phyloP scores from a whole-genome alignment of 2,797 vertebrate genomes.

The Rachycentron canadum region DNA sequence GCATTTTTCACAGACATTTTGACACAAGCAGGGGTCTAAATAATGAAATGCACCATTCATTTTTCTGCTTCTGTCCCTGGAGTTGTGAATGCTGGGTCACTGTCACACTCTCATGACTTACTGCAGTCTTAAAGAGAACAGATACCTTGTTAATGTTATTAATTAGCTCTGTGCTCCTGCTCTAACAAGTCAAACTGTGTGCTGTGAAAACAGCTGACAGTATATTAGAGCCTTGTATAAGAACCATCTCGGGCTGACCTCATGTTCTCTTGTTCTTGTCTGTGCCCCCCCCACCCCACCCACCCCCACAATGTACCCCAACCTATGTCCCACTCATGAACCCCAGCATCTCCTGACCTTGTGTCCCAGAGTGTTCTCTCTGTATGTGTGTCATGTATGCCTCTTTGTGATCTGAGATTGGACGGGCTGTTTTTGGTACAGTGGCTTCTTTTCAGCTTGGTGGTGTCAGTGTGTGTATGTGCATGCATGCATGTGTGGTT shows the following conservation, averaged over 20 bases:
- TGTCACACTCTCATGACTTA: not conserved
- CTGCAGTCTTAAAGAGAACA: no score
- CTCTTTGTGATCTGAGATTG: slow-evolving; percentile 52
- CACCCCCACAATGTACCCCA: not conserved
- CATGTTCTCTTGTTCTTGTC: slow-evolving; percentile 40
- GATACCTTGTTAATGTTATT: not conserved
- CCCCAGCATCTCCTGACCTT: slow-evolving; percentile 66
- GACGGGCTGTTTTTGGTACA: slow-evolving; percentile 52
- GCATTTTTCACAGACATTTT: not conserved
- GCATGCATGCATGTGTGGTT: slow-evolving; percentile 5
- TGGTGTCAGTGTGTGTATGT: slow-evolving; percentile 14
- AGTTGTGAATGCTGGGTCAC: not conserved
- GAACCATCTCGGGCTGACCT: slow-evolving; percentile 38
- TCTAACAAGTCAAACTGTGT: not conserved
- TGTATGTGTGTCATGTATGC: slow-evolving; percentile 47
- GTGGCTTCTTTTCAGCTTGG: slow-evolving; percentile 33
- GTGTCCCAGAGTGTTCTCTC: slow-evolving; percentile 60
- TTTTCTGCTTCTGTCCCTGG: no score
- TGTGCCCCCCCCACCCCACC: not conserved
- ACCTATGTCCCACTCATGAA: slow-evolving; percentile 61
- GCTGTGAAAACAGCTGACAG: not conserved
- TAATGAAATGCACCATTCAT: not conserved
- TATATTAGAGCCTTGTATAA: slow-evolving; percentile 26
- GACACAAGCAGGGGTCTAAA: slow-evolving; percentile 1
- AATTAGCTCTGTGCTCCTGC: not conserved